These are phyloP conservation scores for Ceratosolen solmsi DNA, from an alignment of 1,140 invertebrate species.

Conservation along the genomic window DNA sequence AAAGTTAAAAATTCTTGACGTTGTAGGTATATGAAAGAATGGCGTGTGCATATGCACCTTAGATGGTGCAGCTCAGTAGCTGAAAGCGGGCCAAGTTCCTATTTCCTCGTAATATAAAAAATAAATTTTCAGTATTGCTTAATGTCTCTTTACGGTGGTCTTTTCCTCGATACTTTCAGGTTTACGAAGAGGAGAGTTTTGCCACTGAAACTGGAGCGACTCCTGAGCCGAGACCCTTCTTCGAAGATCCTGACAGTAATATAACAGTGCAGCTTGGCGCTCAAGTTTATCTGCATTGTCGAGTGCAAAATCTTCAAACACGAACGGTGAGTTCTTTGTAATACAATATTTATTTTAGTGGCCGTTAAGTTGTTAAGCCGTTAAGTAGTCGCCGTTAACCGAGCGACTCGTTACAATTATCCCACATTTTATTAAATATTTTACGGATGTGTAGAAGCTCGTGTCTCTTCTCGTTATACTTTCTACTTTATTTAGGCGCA, in stretches of 20 bases:
- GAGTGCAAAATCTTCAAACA: constrained; percentile 78
- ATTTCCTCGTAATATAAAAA: neutral
- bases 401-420: too few species aligned
- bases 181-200: constrained; percentile 70
- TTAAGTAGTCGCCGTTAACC: too few species aligned
- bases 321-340: constrained; percentile 75
- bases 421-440: too few species aligned
- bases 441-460: too few species aligned
- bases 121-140: constrained; percentile 7
- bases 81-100: neutral
- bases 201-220: constrained; percentile 71
- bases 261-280: constrained; percentile 78
- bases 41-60: neutral
- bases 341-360: too few species aligned
- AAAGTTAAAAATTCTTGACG: neutral
- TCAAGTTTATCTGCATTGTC: constrained; percentile 77
- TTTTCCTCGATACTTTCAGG: constrained; percentile 57
- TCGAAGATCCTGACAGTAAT: constrained; percentile 75
- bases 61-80: neutral
- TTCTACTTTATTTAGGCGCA: too few species aligned
- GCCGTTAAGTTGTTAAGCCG: too few species aligned
- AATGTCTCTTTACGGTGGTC: neutral
- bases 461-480: too few species aligned
- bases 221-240: constrained; percentile 74
- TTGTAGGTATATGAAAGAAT: neutral